Conservation (phyloP, 2,888 invertebrate genomes). For the Encarsia formosa region DNA sequence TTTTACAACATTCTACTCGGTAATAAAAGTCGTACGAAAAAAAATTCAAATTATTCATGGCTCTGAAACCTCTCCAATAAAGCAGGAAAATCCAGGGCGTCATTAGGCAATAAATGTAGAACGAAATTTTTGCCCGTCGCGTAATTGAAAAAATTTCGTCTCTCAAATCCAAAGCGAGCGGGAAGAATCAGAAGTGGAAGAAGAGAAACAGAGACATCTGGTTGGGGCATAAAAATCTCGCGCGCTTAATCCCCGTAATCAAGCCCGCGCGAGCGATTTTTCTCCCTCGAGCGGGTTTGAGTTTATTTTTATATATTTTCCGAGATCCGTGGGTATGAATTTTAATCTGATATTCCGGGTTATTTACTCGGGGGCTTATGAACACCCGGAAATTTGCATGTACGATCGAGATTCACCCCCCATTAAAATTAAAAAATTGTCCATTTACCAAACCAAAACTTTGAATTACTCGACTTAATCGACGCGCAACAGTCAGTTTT, state of each 20-base stretch:
- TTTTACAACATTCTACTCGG: no score
- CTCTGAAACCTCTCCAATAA: slow-evolving; percentile 12
- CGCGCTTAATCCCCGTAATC: slow-evolving; percentile 18
- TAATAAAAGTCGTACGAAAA: no score
- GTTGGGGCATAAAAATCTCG: slow-evolving; percentile 36
- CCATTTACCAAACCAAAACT: no score
- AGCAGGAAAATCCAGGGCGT: slow-evolving; percentile 9
- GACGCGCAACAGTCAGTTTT: no score
- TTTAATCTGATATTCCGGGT: slow-evolving; percentile 14
- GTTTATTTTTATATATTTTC: slow-evolving; percentile 6
- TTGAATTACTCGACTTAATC: no score
- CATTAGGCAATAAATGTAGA: not conserved
- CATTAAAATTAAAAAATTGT: no score
- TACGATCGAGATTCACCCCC: no score
- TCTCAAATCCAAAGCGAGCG: slow-evolving; percentile 3
- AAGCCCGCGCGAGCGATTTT: slow-evolving; percentile 10
- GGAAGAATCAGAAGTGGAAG: slow-evolving; percentile 4
- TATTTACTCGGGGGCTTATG: no score
- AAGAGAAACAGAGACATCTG: slow-evolving; percentile 36
- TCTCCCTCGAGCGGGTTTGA: slow-evolving; percentile 4
- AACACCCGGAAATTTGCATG: no score
- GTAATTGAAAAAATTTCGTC: slow-evolving; percentile 46
- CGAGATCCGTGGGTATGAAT: slow-evolving; percentile 6
- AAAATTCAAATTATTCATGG: no score
- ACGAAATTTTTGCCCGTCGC: slow-evolving; percentile 32